These are phyloP conservation scores for Desmodus rotundus DNA, from an alignment of 2,113 vertebrate species.

Conservation along the genomic window DNA sequence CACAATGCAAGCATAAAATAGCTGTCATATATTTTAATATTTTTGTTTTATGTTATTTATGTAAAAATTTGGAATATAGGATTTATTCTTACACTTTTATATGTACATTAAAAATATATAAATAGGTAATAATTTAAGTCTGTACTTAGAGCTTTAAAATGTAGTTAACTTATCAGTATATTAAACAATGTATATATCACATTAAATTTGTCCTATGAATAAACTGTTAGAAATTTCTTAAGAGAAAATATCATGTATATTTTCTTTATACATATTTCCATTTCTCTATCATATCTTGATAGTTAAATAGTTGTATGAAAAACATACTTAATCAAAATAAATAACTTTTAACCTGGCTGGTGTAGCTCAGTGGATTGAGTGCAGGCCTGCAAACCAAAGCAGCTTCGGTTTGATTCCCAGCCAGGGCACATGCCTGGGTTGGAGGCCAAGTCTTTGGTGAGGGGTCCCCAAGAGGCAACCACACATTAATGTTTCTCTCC, in stretches of 20 bases:
- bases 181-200: not conserved
- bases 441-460: no score
- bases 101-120: not conserved
- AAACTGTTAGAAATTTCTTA: not conserved
- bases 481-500: no score
- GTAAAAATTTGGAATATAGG: not conserved
- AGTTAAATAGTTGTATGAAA: not conserved
- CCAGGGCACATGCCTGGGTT: no score
- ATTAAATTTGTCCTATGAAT: not conserved
- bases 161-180: not conserved
- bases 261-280: not conserved
- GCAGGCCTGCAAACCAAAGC: no score
- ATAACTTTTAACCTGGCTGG: not conserved
- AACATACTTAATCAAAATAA: not conserved
- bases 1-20: not conserved
- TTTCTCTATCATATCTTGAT: not conserved
- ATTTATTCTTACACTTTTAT: not conserved
- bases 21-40: not conserved
- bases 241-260: not conserved
- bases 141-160: not conserved
- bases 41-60: not conserved
- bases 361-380: no score
- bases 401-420: no score
- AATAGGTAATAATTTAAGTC: not conserved
- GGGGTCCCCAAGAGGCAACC: no score